Conservation (phyloP, 2,113 vertebrate genomes). For the Xenotilapia caudafasciata region DNA sequence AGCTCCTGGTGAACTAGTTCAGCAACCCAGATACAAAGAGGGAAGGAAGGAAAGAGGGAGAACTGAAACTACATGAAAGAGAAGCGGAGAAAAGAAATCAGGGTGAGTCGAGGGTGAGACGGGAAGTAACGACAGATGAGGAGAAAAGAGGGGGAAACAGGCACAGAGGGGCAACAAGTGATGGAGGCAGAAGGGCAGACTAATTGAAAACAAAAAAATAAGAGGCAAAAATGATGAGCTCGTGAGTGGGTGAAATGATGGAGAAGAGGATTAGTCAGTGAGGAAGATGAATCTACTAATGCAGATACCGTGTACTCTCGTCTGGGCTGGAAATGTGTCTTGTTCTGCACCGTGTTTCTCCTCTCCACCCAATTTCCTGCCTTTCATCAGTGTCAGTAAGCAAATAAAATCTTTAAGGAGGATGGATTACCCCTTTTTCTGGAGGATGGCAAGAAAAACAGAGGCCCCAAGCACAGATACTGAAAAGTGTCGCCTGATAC, state of each 20-base stretch:
- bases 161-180: neutral
- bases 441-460: neutral
- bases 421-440: constrained; percentile 4
- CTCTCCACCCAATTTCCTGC: constrained; percentile 33
- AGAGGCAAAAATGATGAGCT: neutral
- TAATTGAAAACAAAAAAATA: neutral
- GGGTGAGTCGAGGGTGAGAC: neutral
- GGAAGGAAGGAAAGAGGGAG: neutral
- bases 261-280: neutral
- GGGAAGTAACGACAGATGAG: neutral
- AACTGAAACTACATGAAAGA: neutral
- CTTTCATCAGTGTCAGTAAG: constrained; percentile 27
- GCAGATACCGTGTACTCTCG: constrained; percentile 10
- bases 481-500: neutral
- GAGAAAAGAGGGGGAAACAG: neutral
- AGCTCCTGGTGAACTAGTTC: constrained; percentile 51
- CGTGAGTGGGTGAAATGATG: neutral
- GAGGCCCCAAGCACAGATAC: neutral
- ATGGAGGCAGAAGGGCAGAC: neutral
- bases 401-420: constrained; percentile 26
- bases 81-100: neutral
- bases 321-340: neutral
- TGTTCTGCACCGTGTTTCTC: neutral
- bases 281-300: constrained; percentile 18
- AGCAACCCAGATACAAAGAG: constrained; percentile 42